A percentile compares a stretch with the other conserved stretches of the same genome.
Evolutionary conservation across 2,113 vertebrate species (phyloP).

Genomic region (Pardalotus punctatus): DNA sequence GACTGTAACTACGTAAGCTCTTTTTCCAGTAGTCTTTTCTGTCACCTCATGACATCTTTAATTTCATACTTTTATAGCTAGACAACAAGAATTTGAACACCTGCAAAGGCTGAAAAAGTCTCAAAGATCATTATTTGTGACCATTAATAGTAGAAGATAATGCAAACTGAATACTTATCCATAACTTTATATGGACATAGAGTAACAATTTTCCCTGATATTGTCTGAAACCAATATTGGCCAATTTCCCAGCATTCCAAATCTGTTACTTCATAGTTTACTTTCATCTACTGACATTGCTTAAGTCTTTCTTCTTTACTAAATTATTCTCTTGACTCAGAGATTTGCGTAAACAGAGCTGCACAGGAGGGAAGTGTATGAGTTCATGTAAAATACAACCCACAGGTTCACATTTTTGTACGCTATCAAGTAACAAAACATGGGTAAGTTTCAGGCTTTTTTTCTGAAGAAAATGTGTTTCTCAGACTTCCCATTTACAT

Average conservation of each 20-base stretch:
- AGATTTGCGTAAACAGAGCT: not conserved
- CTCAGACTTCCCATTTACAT: not conserved
- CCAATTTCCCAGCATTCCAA: not conserved
- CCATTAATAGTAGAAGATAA: not conserved
- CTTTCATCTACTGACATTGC: not conserved
- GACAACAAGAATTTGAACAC: not conserved
- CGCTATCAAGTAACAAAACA: not conserved
- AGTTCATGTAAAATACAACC: not conserved
- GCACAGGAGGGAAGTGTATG: not conserved
- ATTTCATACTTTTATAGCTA: not conserved
- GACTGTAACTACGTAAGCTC: not conserved
- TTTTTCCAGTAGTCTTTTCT: not conserved
- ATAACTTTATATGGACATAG: not conserved
- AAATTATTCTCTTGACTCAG: not conserved
- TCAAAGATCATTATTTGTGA: not conserved
- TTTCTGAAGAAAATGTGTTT: not conserved
- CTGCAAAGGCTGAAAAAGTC: not conserved
- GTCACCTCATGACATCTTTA: not conserved
- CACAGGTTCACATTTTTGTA: not conserved
- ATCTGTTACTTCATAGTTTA: not conserved
- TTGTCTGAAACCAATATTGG: not conserved
- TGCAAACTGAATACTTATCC: not conserved
- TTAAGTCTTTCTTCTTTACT: not conserved
- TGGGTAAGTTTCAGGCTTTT: not conserved
- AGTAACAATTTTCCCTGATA: not conserved